These are phyloP conservation scores for Pedetes capensis DNA, from an alignment of 2,113 vertebrate species.

Conservation along the genomic window DNA sequence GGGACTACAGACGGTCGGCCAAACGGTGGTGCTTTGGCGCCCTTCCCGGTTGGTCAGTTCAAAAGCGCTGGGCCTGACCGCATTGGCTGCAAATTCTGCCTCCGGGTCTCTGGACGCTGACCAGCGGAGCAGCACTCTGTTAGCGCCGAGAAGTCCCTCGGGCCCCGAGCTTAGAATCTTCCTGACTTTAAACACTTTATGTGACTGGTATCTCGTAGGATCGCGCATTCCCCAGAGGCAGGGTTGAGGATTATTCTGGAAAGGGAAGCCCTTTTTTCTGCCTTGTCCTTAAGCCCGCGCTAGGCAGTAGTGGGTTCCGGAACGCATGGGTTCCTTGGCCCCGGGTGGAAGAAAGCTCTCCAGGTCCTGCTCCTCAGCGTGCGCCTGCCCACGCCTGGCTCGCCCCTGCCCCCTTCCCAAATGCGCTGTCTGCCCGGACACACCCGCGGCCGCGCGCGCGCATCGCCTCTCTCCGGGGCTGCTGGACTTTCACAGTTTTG, in stretches of 20 bases:
- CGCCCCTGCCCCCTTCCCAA: neutral
- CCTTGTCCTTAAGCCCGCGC: neutral
- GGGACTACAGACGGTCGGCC: too few relatives aligned
- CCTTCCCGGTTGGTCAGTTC: neutral
- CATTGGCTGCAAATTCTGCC: neutral
- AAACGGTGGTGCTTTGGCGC: neutral
- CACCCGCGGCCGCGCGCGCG: too few relatives aligned
- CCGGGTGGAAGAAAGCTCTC: neutral
- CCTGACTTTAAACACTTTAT: neutral
- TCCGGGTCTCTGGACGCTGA: too few relatives aligned
- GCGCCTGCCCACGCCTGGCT: neutral
- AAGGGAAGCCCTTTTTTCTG: neutral
- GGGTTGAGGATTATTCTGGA: neutral
- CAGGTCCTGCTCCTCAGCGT: too few relatives aligned
- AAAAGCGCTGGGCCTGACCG: neutral
- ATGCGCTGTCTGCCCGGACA: too few relatives aligned
- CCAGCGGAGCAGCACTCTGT: too few relatives aligned
- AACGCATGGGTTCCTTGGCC: neutral
- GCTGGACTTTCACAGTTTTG: too few relatives aligned
- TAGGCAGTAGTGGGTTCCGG: neutral
- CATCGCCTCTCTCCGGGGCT: too few relatives aligned
- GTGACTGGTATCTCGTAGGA: neutral
- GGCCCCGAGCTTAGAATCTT: too few relatives aligned
- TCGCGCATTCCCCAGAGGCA: too few relatives aligned
- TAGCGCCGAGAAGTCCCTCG: rapidly evolving